phyloP scores from a whole-genome alignment of 2,888 invertebrate genomes.

The Eledone cirrhosa region DNA sequence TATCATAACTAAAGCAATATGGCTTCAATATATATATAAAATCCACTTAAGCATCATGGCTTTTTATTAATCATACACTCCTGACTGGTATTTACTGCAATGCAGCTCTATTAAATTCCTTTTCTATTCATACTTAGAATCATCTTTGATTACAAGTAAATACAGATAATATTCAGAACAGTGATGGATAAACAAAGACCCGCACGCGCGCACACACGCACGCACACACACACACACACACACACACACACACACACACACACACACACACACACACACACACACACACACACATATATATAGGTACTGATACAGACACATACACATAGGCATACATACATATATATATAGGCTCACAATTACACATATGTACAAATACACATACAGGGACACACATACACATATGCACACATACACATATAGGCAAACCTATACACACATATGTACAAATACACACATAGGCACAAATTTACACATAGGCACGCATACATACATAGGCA shows the following conservation, averaged over 20 bases:
- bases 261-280: neutral
- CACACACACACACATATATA: neutral
- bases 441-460: neutral
- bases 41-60: too few relatives aligned
- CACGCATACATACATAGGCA: neutral
- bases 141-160: too few relatives aligned
- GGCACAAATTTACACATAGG: neutral
- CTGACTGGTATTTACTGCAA: too few relatives aligned
- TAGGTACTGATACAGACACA: neutral
- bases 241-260: neutral
- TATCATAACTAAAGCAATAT: too few relatives aligned
- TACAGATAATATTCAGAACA: too few relatives aligned
- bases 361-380: neutral
- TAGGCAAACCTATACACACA: neutral
- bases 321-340: neutral
- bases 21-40: too few relatives aligned
- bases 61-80: too few relatives aligned
- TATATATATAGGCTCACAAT: neutral
- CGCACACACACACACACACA: neutral
- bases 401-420: neutral
- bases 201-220: neutral
- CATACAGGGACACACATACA: neutral
- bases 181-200: neutral
- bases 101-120: too few relatives aligned
- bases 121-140: too few relatives aligned